phyloP scores from a whole-genome alignment of 1,140 invertebrate genomes.

The Pseudomyrmex dendroicus region DNA sequence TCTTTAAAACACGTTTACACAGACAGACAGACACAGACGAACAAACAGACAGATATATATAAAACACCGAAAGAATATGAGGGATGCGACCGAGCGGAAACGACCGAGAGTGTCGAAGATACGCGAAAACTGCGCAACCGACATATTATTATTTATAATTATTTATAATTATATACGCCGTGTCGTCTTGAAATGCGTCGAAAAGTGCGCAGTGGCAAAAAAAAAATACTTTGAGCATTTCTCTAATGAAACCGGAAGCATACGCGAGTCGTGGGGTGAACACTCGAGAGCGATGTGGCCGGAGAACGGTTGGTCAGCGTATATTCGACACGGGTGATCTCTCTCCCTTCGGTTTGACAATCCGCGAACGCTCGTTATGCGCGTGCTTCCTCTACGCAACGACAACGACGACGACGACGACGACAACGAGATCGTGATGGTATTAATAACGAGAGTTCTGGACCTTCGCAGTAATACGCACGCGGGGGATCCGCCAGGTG shows the following conservation, averaged over 20 bases:
- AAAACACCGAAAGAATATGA: constrained; percentile 47
- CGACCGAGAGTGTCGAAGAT: not conserved
- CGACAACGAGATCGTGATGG: not conserved
- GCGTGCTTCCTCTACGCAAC: not conserved
- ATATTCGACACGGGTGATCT: constrained; percentile 5
- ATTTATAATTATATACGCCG: too few relatives aligned
- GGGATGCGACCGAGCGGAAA: constrained; percentile 46
- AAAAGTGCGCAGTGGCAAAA: not conserved
- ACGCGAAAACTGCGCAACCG: not conserved
- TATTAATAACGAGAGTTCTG: constrained; percentile 31
- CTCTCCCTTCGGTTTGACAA: constrained; percentile 46
- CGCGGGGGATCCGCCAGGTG: constrained; percentile 14
- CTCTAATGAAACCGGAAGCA: constrained; percentile 19
- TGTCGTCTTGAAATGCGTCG: not conserved
- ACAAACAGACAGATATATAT: constrained; percentile 50
- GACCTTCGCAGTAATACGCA: constrained; percentile 52
- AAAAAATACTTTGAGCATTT: constrained; percentile 31
- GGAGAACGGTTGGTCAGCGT: not conserved
- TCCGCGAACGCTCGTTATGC: constrained; percentile 43
- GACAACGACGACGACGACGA: not conserved
- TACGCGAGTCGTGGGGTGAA: constrained; percentile 12
- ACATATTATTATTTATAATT: too few relatives aligned
- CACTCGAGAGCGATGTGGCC: not conserved
- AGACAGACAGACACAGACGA: constrained; percentile 37
- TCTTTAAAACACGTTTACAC: constrained; percentile 46